Evolutionary conservation across 1,140 invertebrate species (phyloP).

Genomic region (Copidosoma floridanum): DNA sequence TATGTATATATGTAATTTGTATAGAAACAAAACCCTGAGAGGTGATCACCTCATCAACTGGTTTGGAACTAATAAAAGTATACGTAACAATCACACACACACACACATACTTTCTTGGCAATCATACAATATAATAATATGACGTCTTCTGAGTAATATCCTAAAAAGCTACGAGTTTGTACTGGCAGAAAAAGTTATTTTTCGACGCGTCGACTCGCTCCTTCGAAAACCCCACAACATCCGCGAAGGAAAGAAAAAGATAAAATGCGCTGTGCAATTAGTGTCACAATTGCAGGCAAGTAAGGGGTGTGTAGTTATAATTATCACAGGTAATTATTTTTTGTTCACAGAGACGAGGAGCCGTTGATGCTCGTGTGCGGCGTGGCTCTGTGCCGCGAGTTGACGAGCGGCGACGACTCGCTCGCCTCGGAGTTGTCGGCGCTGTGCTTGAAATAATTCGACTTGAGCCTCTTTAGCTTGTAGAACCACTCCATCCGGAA

Average conservation of each 20-base stretch:
- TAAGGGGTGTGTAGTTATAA: not conserved
- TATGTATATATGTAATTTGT: conserved; percentile 21
- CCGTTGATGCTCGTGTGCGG: conserved; percentile 52
- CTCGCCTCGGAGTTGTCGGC: conserved; percentile 33
- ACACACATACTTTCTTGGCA: not conserved
- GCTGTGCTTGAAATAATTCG: conserved; percentile 24
- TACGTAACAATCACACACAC: not conserved
- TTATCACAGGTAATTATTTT: no score
- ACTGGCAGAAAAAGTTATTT: no score
- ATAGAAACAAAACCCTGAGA: conserved; percentile 9
- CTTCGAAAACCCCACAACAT: no score
- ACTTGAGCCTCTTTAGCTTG: conserved; percentile 36
- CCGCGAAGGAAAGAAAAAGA: no score
- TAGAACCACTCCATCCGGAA: conserved; percentile 48
- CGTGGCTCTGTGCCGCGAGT: conserved; percentile 36
- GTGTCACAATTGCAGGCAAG: no score
- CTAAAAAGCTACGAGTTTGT: no score
- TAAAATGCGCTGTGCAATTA: no score
- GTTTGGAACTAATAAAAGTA: no score
- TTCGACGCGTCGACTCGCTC: no score
- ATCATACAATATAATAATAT: no score
- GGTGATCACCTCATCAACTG: no score
- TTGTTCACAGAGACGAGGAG: conserved; percentile 50
- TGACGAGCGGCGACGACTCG: conserved; percentile 48
- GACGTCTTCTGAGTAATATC: no score